Evolutionary conservation across 2,888 invertebrate genomes (phyloP).

Genomic region (Seladonia tumulorum): DNA sequence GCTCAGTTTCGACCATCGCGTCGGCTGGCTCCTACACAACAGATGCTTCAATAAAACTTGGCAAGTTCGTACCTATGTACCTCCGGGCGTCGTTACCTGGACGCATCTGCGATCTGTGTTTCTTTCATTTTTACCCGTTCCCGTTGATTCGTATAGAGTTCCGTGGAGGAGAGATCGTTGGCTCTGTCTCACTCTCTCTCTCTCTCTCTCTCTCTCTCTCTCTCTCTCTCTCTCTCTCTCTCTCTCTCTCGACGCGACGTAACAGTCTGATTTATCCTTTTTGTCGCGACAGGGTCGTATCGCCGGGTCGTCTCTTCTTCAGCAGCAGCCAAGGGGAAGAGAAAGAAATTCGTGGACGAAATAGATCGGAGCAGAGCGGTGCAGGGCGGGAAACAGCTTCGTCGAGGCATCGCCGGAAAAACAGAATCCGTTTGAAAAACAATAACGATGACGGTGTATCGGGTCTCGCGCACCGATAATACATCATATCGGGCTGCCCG

Average conservation of each 20-base stretch:
- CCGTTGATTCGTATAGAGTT: constrained; percentile 25
- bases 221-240: no score
- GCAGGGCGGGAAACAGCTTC: constrained; percentile 9
- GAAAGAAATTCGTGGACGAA: not conserved
- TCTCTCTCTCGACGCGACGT: constrained; percentile 43
- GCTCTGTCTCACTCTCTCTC: no score
- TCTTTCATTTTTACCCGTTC: not conserved
- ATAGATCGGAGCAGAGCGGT: not conserved
- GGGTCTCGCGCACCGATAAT: constrained; percentile 29
- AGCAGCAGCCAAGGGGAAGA: not conserved
- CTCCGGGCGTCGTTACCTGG: constrained; percentile 27
- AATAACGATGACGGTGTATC: constrained; percentile 43
- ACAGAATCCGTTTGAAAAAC: constrained; percentile 25
- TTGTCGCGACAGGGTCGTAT: constrained; percentile 7
- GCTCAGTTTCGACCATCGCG: constrained; percentile 53
- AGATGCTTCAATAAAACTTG: constrained; percentile 71
- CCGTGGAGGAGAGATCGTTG: constrained; percentile 23
- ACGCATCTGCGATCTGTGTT: constrained; percentile 58
- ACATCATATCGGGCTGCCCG: constrained; percentile 27
- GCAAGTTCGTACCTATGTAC: constrained; percentile 48
- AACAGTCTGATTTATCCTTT: not conserved
- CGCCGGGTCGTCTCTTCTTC: not conserved
- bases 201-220: no score
- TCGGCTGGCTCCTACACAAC: constrained; percentile 32
- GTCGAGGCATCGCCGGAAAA: not conserved